These are phyloP conservation scores for Scaptomyza tumidula DNA, from an alignment of 2,888 invertebrate genomes.

Conservation along the genomic window DNA sequence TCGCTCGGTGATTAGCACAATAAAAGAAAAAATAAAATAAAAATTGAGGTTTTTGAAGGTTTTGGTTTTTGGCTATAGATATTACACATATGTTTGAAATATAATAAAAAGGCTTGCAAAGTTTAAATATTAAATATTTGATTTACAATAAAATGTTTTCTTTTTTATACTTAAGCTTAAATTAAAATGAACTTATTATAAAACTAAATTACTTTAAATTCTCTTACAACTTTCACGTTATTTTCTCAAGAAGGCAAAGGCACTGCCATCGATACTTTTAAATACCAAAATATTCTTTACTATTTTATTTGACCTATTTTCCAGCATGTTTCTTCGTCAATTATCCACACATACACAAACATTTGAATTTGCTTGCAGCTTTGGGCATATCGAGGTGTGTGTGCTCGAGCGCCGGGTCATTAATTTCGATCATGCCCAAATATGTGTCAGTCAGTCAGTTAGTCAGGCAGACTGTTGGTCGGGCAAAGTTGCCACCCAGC, in stretches of 20 bases:
- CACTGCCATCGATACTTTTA: not conserved
- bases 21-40: conserved; percentile 1
- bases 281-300: not conserved
- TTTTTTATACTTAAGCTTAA: not conserved
- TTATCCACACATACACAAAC: conserved; percentile 29
- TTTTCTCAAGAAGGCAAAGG: not conserved
- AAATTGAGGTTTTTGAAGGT: not conserved
- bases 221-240: not conserved
- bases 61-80: not conserved
- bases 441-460: conserved; percentile 73
- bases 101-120: not conserved
- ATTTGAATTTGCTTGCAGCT: conserved; percentile 17
- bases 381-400: conserved; percentile 43
- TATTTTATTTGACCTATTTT: conserved; percentile 59
- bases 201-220: not conserved
- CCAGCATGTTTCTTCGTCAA: conserved; percentile 28
- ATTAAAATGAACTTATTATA: no score
- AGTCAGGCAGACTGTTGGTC: conserved; percentile 64
- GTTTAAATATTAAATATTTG: not conserved
- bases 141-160: not conserved
- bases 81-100: not conserved
- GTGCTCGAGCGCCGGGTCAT: conserved; percentile 71
- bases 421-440: conserved; percentile 80
- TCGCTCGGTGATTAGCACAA: conserved; percentile 45
- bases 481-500: conserved; percentile 40